Conservation (phyloP, 2,113 vertebrate species). For the Syngnathus typhle region DNA sequence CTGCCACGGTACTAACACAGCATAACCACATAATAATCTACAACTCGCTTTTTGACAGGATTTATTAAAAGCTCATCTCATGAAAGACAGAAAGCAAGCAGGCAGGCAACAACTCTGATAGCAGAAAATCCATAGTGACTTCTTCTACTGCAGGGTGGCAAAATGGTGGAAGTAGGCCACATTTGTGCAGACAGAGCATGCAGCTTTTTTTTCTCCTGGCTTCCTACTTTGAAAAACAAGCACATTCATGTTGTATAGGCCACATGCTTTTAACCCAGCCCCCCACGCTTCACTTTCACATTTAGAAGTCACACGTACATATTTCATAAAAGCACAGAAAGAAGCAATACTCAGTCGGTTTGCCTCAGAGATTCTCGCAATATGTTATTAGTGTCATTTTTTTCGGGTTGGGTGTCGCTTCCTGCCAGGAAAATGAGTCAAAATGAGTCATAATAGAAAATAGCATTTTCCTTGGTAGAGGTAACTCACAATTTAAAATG, state of each 20-base stretch:
- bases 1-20: constrained; percentile 38
- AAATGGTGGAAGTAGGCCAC: constrained; percentile 24
- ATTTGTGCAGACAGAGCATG: constrained; percentile 25
- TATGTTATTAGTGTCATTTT: neutral
- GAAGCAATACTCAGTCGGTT: neutral
- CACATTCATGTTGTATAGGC: constrained; percentile 19
- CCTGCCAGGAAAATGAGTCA: neutral
- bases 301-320: neutral
- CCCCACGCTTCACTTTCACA: neutral
- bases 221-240: constrained; percentile 33
- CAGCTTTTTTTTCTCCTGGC: constrained; percentile 31
- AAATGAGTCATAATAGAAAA: neutral
- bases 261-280: constrained; percentile 31
- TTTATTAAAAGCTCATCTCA: constrained; percentile 50
- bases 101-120: constrained; percentile 26
- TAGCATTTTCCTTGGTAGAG: neutral
- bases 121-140: constrained; percentile 52
- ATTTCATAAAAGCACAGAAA: neutral
- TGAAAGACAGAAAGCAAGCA: constrained; percentile 23
- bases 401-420: neutral
- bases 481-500: neutral
- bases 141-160: constrained; percentile 28
- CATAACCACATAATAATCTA: constrained; percentile 46
- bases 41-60: constrained; percentile 30
- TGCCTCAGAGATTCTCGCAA: neutral